Conservation (phyloP, 2,888 invertebrate genomes). For the Phalangium opilio region DNA sequence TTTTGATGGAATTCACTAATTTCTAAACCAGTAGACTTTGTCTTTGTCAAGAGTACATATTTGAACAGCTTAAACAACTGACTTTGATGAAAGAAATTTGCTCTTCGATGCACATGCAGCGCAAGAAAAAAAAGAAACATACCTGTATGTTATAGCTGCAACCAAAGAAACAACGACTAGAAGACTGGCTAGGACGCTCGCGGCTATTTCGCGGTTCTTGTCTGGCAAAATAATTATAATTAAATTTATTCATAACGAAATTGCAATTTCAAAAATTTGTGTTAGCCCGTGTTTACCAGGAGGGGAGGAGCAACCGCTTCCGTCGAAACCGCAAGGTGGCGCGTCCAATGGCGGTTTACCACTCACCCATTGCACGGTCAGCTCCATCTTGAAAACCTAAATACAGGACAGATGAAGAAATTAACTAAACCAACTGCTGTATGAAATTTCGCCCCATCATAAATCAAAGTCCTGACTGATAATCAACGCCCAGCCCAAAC, state of each 20-base stretch:
- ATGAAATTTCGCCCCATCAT: too few relatives aligned
- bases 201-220: constrained; percentile 43
- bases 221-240: constrained; percentile 19
- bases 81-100: too few relatives aligned
- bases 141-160: constrained; percentile 66
- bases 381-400: constrained; percentile 6
- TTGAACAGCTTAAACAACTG: too few relatives aligned
- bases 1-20: too few relatives aligned
- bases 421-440: too few relatives aligned
- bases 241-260: not conserved
- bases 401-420: too few relatives aligned
- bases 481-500: too few relatives aligned
- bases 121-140: too few relatives aligned
- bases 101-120: too few relatives aligned
- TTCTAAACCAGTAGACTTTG: too few relatives aligned
- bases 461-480: too few relatives aligned
- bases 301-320: constrained; percentile 62
- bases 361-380: constrained; percentile 44
- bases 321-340: constrained; percentile 83
- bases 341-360: constrained; percentile 72
- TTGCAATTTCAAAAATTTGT: constrained; percentile 29
- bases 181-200: constrained; percentile 61
- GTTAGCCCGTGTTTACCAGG: constrained; percentile 63
- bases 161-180: constrained; percentile 71
- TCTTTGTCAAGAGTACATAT: too few relatives aligned